Conservation (phyloP, 1,140 invertebrate species). For the Eciton burchellii region DNA sequence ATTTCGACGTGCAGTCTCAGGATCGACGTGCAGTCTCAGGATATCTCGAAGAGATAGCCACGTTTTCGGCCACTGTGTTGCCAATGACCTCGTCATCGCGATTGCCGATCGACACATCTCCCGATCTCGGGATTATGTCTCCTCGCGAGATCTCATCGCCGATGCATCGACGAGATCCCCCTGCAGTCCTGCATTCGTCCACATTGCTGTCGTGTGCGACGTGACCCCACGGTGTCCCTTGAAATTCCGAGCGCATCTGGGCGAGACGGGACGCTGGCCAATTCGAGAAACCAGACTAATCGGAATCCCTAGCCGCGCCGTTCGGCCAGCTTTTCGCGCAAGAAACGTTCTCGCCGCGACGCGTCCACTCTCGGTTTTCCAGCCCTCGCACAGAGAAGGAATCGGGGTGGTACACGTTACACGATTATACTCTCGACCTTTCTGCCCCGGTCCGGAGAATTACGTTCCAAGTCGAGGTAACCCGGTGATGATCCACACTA, state of each 20-base stretch:
- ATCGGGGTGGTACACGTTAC: conserved; percentile 2
- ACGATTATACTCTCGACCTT: conserved; percentile 7
- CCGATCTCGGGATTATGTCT: neutral
- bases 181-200: conserved; percentile 44
- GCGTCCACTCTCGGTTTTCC: conserved; percentile 18
- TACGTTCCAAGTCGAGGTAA: conserved; percentile 17
- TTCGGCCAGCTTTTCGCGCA: no score
- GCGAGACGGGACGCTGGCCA: conserved; percentile 48
- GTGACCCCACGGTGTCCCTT: conserved; percentile 55
- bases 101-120: neutral
- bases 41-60: no score
- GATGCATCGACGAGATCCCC: conserved; percentile 4
- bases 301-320: conserved; percentile 31
- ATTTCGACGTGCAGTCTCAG: no score
- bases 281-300: conserved; percentile 61
- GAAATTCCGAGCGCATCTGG: conserved; percentile 69
- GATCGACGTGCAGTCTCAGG: no score
- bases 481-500: neutral
- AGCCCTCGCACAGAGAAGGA: neutral
- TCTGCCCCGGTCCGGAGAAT: neutral
- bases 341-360: neutral
- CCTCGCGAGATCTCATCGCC: neutral
- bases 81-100: neutral
- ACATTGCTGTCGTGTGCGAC: conserved; percentile 68
- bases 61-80: neutral